Evolutionary conservation across 30 jellyfish, hydroid and myxozoan species (phyloP).

Genomic region (Hydra vulgaris): DNA sequence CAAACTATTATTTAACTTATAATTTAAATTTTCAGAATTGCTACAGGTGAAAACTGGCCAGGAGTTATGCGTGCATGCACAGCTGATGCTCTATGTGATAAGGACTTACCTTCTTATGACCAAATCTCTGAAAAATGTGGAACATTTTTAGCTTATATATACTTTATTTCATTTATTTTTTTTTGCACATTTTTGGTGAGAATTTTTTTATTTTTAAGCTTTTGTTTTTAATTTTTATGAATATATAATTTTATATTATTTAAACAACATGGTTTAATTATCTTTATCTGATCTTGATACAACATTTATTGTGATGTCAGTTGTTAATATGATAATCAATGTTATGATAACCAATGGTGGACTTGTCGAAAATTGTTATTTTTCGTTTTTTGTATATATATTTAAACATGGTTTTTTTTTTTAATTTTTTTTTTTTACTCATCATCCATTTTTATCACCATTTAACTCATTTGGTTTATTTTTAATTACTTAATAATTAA

Average conservation of each 20-base stretch:
- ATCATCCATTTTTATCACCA: no score
- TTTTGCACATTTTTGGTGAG: slow-evolving; percentile 26
- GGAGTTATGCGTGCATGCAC: slow-evolving; percentile 60
- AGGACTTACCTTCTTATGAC: slow-evolving; percentile 20
- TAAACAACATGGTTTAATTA: not conserved
- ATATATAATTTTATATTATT: no score
- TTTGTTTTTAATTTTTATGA: not conserved
- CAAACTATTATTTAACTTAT: not conserved
- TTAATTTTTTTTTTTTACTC: no score
- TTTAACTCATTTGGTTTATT: no score
- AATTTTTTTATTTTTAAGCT: not conserved
- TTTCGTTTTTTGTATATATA: no score
- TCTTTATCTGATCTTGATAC: no score
- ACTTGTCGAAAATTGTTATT: no score
- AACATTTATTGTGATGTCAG: no score
- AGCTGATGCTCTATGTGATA: slow-evolving; percentile 48
- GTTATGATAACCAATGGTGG: no score
- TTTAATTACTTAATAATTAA: no score
- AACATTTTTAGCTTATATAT: slow-evolving; percentile 42
- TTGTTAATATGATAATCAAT: no score
- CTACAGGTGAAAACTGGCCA: slow-evolving; percentile 85
- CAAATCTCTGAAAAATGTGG: slow-evolving; percentile 37
- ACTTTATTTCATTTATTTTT: slow-evolving; percentile 28
- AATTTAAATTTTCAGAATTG: slow-evolving; percentile 23
- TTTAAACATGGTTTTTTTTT: no score